Evolutionary conservation across 2,888 invertebrate species (phyloP).

Genomic region (Ecliptopera silaceata): DNA sequence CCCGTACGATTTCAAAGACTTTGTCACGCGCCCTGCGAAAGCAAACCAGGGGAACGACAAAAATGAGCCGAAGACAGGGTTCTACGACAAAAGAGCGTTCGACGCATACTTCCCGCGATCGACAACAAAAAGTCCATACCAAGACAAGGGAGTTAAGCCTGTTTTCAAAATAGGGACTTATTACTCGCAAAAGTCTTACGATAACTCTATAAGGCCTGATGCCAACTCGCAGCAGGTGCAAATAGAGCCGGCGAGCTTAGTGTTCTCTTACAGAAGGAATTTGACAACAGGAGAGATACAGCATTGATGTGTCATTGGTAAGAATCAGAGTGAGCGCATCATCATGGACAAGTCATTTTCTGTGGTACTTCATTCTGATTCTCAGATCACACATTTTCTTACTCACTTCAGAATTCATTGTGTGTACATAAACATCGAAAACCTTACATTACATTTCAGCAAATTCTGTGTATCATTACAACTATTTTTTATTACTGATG

Average conservation of each 20-base stretch:
- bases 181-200: constrained; percentile 73
- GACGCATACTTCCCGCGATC: constrained; percentile 64
- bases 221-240: constrained; percentile 77
- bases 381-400: constrained; percentile 27
- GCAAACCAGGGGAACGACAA: constrained; percentile 21
- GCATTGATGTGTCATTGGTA: constrained; percentile 73
- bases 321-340: constrained; percentile 51
- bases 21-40: constrained; percentile 63
- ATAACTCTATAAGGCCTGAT: constrained; percentile 76
- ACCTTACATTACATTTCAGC: constrained; percentile 9
- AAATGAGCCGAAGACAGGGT: constrained; percentile 57
- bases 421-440: constrained; percentile 24
- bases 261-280: constrained; percentile 71
- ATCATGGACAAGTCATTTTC: constrained; percentile 38
- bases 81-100: constrained; percentile 67
- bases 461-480: constrained; percentile 12
- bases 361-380: constrained; percentile 35
- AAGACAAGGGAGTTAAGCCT: constrained; percentile 66
- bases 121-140: constrained; percentile 81
- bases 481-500: constrained; percentile 4
- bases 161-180: constrained; percentile 76
- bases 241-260: constrained; percentile 73
- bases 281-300: constrained; percentile 63
- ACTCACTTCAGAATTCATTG: constrained; percentile 21
- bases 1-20: constrained; percentile 81